Evolutionary conservation across 2,113 vertebrate genomes (phyloP).

Genomic region (Pandion haliaetus): DNA sequence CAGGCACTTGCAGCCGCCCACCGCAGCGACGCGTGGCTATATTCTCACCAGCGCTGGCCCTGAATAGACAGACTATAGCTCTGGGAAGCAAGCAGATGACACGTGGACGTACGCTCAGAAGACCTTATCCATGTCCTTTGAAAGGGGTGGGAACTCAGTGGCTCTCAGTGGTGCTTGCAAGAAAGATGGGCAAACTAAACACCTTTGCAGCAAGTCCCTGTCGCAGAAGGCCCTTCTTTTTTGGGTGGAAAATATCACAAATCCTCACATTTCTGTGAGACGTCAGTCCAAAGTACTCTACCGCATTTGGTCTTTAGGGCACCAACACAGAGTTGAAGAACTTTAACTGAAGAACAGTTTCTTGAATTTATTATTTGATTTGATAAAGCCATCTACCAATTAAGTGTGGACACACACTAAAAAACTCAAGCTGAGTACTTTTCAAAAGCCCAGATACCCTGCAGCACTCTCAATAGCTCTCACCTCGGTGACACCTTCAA

Average conservation of each 20-base stretch:
- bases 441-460: background rate
- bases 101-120: background rate
- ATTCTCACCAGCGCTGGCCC: background rate
- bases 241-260: background rate
- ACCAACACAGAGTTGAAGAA: background rate
- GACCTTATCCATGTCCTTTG: background rate
- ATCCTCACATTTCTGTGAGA: background rate
- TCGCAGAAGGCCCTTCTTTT: background rate
- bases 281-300: background rate
- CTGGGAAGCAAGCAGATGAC: background rate
- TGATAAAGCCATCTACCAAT: background rate
- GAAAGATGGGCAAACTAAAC: background rate
- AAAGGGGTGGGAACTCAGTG: background rate
- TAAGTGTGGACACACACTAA: background rate
- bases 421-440: background rate
- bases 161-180: background rate
- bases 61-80: background rate
- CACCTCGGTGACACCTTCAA: background rate
- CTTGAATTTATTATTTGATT: background rate
- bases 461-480: background rate
- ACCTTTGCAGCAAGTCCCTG: background rate
- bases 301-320: background rate
- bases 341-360: background rate
- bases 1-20: background rate
- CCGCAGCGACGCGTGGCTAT: fast-evolving